phyloP scores from a whole-genome alignment of 2,113 vertebrate species.

The Anhinga rufa region DNA sequence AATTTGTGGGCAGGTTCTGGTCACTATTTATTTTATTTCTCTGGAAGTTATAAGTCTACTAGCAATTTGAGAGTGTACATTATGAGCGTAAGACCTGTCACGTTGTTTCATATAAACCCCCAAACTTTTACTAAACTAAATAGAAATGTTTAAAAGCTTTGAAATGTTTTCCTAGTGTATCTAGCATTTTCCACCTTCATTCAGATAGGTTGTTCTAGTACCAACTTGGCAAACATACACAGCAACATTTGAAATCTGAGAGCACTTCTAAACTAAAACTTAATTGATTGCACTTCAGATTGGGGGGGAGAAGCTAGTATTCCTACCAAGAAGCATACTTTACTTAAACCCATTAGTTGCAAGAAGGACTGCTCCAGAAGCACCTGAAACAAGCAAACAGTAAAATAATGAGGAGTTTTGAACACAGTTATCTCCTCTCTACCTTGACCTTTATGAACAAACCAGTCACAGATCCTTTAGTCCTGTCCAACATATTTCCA shows the following conservation, averaged over 20 bases:
- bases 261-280: background rate
- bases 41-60: background rate
- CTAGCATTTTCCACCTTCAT: background rate
- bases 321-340: background rate
- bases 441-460: background rate
- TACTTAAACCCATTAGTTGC: background rate
- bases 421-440: background rate
- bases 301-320: background rate
- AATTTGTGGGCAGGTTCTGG: background rate
- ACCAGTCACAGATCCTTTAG: background rate
- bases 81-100: background rate
- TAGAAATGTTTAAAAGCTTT: background rate
- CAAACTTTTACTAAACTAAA: background rate
- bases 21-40: background rate
- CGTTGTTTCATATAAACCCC: background rate
- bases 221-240: background rate
- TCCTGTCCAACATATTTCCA: background rate
- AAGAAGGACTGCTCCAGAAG: background rate
- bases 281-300: background rate
- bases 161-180: background rate
- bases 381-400: background rate
- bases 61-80: background rate
- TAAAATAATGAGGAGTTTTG: background rate
- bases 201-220: background rate
- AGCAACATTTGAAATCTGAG: background rate